phyloP scores from a whole-genome alignment of 2,797 vertebrate genomes.

The Hemibagrus guttatus region DNA sequence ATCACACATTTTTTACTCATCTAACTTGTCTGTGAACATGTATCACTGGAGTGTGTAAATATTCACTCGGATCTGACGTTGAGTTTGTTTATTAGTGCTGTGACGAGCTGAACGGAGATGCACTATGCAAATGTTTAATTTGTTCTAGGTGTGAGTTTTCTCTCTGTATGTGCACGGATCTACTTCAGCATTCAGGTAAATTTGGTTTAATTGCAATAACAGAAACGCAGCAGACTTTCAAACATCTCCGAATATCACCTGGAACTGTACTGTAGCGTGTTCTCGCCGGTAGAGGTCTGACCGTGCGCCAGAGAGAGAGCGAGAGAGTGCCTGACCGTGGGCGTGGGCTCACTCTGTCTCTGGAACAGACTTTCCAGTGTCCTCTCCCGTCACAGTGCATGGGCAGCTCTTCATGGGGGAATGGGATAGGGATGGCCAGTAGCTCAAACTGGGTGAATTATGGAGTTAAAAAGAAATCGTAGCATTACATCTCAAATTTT shows the following conservation, averaged over 20 bases:
- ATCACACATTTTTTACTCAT: background rate
- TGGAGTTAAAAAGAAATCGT: background rate
- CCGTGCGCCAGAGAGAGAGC: background rate
- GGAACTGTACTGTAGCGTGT: background rate
- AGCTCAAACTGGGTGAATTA: background rate
- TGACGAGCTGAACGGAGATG: background rate
- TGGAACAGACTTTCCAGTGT: background rate
- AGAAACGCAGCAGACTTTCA: background rate
- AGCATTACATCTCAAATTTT: too few relatives aligned
- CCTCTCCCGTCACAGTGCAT: background rate
- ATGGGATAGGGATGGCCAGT: background rate
- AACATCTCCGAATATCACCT: background rate
- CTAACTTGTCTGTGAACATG: background rate
- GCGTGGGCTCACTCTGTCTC: background rate
- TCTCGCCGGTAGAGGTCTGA: background rate
- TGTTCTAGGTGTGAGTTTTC: background rate
- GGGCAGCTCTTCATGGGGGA: background rate
- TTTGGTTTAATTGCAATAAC: background rate
- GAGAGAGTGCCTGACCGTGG: too few relatives aligned
- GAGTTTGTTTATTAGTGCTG: background rate
- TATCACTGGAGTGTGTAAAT: too few relatives aligned
- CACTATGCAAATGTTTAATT: background rate
- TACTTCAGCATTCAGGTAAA: background rate
- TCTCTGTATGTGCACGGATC: too few relatives aligned
- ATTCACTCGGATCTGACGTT: too few relatives aligned